These are phyloP conservation scores for Mamestra configurata DNA, from an alignment of 1,140 invertebrate species.

Conservation along the genomic window DNA sequence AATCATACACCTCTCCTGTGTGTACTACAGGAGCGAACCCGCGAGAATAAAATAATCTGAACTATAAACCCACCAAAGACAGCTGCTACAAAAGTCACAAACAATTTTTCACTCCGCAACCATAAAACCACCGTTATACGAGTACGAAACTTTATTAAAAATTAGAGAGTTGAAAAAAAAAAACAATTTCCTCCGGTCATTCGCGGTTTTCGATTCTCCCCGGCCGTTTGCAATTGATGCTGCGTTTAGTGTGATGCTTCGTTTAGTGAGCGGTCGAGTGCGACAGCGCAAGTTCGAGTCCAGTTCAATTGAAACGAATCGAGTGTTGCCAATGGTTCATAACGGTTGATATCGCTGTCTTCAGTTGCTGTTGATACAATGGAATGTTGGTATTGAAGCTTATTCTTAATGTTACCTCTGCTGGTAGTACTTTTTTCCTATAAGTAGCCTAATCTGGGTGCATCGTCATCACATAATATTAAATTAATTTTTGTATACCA, in stretches of 20 bases:
- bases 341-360: slow-evolving; percentile 24
- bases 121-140: background rate
- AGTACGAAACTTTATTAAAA: background rate
- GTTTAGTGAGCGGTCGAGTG: background rate
- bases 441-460: too few relatives aligned
- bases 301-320: slow-evolving; percentile 31
- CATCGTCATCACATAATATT: too few relatives aligned
- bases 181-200: background rate
- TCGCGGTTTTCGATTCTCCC: background rate
- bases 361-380: background rate
- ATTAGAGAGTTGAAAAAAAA: background rate
- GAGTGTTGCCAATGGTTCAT: slow-evolving; percentile 42
- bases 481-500: too few relatives aligned
- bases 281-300: slow-evolving; percentile 5
- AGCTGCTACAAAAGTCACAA: too few relatives aligned
- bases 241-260: background rate
- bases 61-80: too few relatives aligned
- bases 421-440: too few relatives aligned
- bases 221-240: background rate
- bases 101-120: too few relatives aligned
- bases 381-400: background rate
- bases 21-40: too few relatives aligned
- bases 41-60: too few relatives aligned
- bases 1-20: too few relatives aligned
- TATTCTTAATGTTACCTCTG: background rate